Evolutionary conservation across 2,797 vertebrate species (phyloP).

Genomic region (Emys orbicularis): DNA sequence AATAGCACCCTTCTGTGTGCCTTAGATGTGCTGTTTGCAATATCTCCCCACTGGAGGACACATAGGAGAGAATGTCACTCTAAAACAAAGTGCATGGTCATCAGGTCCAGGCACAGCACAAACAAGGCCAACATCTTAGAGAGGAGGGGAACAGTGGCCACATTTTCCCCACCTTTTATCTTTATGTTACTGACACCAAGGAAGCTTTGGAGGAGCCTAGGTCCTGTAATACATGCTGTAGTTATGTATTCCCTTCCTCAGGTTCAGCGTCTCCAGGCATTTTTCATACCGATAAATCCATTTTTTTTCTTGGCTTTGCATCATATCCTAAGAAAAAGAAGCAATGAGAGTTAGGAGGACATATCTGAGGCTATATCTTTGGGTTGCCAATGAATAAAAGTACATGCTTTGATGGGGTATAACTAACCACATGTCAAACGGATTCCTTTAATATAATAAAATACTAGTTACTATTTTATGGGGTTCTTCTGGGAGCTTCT

Average conservation of each 20-base stretch:
- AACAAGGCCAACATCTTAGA: neutral
- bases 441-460: neutral
- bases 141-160: neutral
- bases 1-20: neutral
- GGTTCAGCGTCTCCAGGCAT: neutral
- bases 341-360: neutral
- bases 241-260: neutral
- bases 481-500: neutral
- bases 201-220: neutral
- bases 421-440: neutral
- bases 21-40: neutral
- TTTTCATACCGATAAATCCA: neutral
- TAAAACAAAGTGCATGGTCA: neutral
- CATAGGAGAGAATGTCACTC: neutral
- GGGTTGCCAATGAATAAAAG: neutral
- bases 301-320: neutral
- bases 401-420: neutral
- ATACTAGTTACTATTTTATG: neutral
- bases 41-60: neutral
- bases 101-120: neutral
- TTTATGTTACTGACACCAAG: neutral
- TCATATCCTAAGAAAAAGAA: neutral
- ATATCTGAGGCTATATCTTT: too few species aligned
- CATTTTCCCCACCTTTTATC: neutral
- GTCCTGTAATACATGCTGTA: neutral